phyloP scores from a whole-genome alignment of 2,113 vertebrate genomes.

The Nycticryphes semicollaris region DNA sequence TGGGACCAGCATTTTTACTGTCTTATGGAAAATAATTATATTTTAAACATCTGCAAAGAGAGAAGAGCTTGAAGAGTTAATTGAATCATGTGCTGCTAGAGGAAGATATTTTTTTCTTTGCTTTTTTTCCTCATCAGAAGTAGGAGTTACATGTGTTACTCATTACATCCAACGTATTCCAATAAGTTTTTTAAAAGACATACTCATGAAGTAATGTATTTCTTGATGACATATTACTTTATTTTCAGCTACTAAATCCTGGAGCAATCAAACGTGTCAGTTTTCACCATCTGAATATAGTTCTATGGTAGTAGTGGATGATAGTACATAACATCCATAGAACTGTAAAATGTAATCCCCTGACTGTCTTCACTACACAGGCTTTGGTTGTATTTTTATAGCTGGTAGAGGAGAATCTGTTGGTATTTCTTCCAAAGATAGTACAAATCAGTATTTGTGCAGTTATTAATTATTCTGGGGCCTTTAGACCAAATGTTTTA shows the following conservation, averaged over 20 bases:
- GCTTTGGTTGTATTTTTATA: neutral
- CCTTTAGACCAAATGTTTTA: neutral
- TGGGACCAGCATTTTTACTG: neutral
- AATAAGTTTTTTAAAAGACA: neutral
- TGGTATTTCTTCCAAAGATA: neutral
- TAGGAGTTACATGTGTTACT: conserved; percentile 38
- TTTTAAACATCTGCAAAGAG: neutral
- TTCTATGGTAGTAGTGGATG: neutral
- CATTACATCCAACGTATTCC: conserved; percentile 8
- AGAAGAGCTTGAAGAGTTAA: conserved; percentile 20
- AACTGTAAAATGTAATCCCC: neutral
- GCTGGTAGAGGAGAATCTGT: neutral
- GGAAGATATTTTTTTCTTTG: neutral
- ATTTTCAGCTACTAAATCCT: conserved; percentile 47
- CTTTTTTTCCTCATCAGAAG: neutral
- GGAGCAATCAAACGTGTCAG: neutral
- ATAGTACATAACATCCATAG: neutral
- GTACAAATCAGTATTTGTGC: neutral
- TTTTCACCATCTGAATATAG: neutral
- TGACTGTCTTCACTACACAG: neutral
- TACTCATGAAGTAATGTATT: neutral
- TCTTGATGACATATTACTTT: neutral
- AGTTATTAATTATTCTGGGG: neutral
- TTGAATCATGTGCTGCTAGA: neutral
- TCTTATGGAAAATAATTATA: neutral